Conservation (phyloP, 2,113 vertebrate species). For the Edolisoma coerulescens region DNA sequence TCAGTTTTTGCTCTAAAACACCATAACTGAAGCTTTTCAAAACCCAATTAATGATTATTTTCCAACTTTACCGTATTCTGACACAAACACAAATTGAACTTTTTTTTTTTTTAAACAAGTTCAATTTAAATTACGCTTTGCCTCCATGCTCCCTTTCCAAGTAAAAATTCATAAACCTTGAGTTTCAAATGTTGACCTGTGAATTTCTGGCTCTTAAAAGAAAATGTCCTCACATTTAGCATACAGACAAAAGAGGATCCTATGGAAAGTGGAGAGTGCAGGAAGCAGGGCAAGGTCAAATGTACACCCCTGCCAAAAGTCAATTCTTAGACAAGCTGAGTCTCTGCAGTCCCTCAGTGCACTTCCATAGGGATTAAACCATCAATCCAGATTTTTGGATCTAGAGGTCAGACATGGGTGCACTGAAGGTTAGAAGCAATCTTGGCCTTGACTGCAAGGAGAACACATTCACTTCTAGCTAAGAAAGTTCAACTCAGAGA, state of each 20-base stretch:
- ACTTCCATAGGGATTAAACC: background rate
- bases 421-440: background rate
- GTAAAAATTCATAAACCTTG: background rate
- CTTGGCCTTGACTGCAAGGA: background rate
- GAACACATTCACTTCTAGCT: background rate
- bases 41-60: background rate
- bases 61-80: background rate
- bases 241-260: background rate
- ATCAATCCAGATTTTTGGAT: background rate
- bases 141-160: background rate
- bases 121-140: background rate
- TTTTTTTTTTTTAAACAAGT: background rate
- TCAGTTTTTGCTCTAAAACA: background rate
- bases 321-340: background rate
- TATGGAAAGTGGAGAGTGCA: fast-evolving
- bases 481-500: background rate
- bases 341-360: background rate
- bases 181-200: background rate
- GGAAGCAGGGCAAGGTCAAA: background rate
- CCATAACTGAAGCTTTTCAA: background rate
- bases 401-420: background rate
- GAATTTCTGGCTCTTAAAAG: background rate
- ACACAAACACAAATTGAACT: background rate
- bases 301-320: background rate
- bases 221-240: background rate